phyloP scores from a whole-genome alignment of 2,113 vertebrate genomes.

The Chaetura pelagica region DNA sequence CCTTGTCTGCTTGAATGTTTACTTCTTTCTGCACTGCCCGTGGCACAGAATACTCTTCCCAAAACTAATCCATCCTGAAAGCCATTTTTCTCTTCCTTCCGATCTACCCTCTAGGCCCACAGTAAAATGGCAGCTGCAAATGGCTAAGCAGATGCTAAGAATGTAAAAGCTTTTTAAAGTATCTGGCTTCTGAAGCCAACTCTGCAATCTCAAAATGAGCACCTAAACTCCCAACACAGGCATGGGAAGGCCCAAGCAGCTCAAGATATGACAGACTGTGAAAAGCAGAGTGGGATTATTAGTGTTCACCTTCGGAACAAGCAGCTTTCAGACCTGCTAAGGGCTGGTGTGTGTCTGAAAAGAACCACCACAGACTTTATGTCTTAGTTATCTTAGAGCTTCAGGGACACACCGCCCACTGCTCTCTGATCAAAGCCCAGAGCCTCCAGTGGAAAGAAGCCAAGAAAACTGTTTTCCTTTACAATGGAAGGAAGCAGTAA shows the following conservation, averaged over 20 bases:
- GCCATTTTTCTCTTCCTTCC: constrained; percentile 38
- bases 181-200: background rate
- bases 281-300: background rate
- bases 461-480: background rate
- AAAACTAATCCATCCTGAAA: constrained; percentile 67
- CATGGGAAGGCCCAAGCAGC: background rate
- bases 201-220: background rate
- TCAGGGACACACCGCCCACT: fast-evolving
- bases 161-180: background rate
- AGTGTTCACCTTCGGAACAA: background rate
- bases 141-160: constrained; percentile 33
- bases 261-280: background rate
- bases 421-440: background rate
- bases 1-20: constrained; percentile 50
- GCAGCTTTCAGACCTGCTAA: background rate
- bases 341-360: fast-evolving
- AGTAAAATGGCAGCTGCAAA: constrained; percentile 46
- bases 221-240: background rate
- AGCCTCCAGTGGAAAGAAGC: background rate
- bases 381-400: background rate
- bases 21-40: constrained; percentile 40
- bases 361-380: fast-evolving
- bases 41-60: constrained; percentile 36
- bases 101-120: background rate
- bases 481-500: background rate